Base-by-base conservation (phyloP, 1,140 invertebrate genomes). In the Drosophila asahinai region DNA sequence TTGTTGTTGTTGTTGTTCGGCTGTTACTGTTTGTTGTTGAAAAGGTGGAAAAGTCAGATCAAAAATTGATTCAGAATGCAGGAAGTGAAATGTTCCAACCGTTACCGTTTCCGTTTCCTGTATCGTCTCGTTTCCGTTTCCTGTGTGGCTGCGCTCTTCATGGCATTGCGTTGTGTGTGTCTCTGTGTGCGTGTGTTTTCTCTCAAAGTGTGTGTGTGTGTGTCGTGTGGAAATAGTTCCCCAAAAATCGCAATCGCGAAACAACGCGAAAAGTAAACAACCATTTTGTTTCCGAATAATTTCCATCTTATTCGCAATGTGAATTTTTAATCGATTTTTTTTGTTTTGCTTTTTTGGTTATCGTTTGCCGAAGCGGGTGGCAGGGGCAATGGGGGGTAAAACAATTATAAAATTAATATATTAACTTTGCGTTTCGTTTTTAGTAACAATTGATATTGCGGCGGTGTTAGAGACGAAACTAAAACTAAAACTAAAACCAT, bases 1-100 rank as follows among this genome's bases (percentile, higher is more conserved):
- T 89, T 86, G 66, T 86, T 86, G 83, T 86, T 83, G 74, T 78
- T 80, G 40, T 67, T 74, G 57, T 65, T 79, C 83, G 82, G 78
- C 67, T 79, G 64, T 73, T 81, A 67, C 62, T 72, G 42, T 59
- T 65, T 74, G 47, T 57, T 64, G 54, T 55, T 48, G 57, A 14
- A 52, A 66, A 60, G 22, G 40, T 73, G 47, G 45, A 63, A 70
- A 64, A 49, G 57, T 77, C 42, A 52, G 58, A 61, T 60, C 57
- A 63, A 83, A 82, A 83, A 67, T 77, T 52, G 64, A 68, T 70
- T 70, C 47, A 63, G 66, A 70, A 70, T 65, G 48, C 49, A 40
- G 49, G 61, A 63, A 19, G 36, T 68, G 47, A 73, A 73, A 43
- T 59, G 55, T 25, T 64, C 12, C 58, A 48, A 30, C n/a, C 22